Conservation (phyloP, 2,888 invertebrate species). For the Apamea epomidion region DNA sequence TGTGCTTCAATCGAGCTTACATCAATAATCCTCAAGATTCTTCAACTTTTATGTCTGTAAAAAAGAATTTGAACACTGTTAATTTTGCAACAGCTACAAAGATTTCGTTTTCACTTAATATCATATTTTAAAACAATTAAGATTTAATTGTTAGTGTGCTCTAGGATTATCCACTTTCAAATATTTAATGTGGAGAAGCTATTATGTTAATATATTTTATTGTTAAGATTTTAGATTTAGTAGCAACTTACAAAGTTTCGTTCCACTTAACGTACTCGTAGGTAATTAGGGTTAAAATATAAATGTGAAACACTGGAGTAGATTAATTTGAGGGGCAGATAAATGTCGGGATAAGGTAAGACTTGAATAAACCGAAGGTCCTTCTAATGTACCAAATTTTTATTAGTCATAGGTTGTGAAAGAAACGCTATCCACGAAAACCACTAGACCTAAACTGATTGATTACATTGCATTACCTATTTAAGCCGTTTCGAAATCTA, state of each 20-base stretch:
- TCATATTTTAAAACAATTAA: constrained; percentile 17
- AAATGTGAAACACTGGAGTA: not conserved
- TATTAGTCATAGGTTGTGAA: not conserved
- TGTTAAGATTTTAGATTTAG: constrained; percentile 25
- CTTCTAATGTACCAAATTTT: not conserved
- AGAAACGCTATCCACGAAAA: not conserved
- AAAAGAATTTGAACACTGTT: constrained; percentile 33
- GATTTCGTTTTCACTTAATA: constrained; percentile 19
- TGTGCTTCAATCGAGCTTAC: constrained; percentile 51
- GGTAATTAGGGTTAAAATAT: not conserved
- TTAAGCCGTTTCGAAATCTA: constrained; percentile 14
- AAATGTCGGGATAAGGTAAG: not conserved
- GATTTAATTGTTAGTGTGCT: constrained; percentile 20
- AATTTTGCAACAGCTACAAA: constrained; percentile 19
- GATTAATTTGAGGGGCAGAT: not conserved
- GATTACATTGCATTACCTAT: constrained; percentile 19
- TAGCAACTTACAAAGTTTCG: constrained; percentile 18
- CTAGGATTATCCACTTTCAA: constrained; percentile 27
- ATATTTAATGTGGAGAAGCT: constrained; percentile 25
- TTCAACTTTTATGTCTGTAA: constrained; percentile 35
- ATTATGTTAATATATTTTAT: constrained; percentile 9
- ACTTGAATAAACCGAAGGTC: not conserved
- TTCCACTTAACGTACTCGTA: constrained; percentile 2
- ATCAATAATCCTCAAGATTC: constrained; percentile 51
- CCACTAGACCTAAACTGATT: constrained; percentile 2